Conservation (phyloP, 2,113 vertebrate genomes). For the Ptilorrhoa leucosticta region DNA sequence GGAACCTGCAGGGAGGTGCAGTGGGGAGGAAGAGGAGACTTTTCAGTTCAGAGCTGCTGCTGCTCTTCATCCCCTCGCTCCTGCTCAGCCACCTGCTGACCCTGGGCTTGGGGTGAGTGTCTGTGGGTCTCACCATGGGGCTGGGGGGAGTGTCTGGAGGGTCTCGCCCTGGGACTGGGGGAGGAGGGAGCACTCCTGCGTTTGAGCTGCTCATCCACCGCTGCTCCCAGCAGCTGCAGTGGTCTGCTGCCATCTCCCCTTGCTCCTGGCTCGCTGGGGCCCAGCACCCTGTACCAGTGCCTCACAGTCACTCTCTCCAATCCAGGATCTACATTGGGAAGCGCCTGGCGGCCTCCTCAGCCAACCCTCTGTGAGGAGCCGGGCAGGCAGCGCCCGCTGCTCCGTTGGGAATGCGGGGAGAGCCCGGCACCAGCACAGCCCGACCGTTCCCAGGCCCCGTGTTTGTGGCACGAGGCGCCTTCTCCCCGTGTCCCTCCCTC, state of each 20-base stretch:
- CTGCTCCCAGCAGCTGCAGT: background rate
- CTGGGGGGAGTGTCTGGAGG: background rate
- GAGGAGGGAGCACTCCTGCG: background rate
- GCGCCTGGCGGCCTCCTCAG: slow-evolving; percentile 39
- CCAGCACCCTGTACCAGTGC: rapidly evolving
- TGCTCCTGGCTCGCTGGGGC: background rate
- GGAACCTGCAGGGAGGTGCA: slow-evolving; percentile 25
- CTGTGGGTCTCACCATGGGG: background rate
- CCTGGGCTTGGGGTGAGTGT: slow-evolving; percentile 47
- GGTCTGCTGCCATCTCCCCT: background rate
- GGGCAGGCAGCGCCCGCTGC: background rate
- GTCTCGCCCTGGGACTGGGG: background rate
- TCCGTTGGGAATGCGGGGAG: rapidly evolving
- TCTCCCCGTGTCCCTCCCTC: background rate
- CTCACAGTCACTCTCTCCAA: background rate
- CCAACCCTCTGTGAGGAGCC: slow-evolving; percentile 26
- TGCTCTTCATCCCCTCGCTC: slow-evolving; percentile 42
- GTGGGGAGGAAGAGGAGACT: slow-evolving; percentile 39
- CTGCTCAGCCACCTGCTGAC: slow-evolving; percentile 53
- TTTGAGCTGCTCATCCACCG: background rate
- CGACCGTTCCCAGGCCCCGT: rapidly evolving
- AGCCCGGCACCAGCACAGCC: background rate
- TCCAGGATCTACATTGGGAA: slow-evolving; percentile 64
- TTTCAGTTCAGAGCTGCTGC: slow-evolving; percentile 50
- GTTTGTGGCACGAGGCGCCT: rapidly evolving